These are phyloP conservation scores for Dyspetes luteomarginatus DNA, from an alignment of 2,888 invertebrate species.

Conservation along the genomic window DNA sequence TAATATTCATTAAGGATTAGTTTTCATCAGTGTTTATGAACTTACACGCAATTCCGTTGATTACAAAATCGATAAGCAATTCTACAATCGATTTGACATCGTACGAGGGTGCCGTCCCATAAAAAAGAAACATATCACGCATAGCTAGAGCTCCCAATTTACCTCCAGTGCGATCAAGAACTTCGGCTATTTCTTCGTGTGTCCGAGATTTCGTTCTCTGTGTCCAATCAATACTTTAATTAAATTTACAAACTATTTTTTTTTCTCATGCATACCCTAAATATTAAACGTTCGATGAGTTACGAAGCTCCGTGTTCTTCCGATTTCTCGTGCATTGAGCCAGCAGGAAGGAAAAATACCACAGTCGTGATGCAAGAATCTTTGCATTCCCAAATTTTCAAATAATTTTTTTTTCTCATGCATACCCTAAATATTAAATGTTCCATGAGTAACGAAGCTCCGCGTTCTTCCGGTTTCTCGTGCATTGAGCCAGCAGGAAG, in stretches of 20 bases:
- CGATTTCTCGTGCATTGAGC: slow-evolving; percentile 70
- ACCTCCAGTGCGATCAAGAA: slow-evolving; percentile 70
- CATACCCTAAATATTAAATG: slow-evolving; percentile 73
- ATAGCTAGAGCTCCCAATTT: slow-evolving; percentile 68
- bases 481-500: slow-evolving; percentile 73
- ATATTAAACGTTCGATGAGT: slow-evolving; percentile 74
- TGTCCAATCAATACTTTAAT: no score
- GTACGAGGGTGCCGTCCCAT: slow-evolving; percentile 69
- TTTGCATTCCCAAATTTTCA: slow-evolving; percentile 64
- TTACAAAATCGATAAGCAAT: slow-evolving; percentile 71
- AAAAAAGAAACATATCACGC: slow-evolving; percentile 75
- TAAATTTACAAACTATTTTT: background rate
- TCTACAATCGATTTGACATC: slow-evolving; percentile 68
- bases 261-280: slow-evolving; percentile 65
- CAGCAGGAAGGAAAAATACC: slow-evolving; percentile 72
- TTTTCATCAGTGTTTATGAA: slow-evolving; percentile 4
- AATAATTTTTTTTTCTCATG: background rate
- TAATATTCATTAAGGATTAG: no score
- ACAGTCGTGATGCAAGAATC: slow-evolving; percentile 69
- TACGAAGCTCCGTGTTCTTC: slow-evolving; percentile 73
- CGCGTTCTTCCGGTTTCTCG: slow-evolving; percentile 71
- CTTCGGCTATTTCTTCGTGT: slow-evolving; percentile 65
- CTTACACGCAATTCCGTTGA: slow-evolving; percentile 72
- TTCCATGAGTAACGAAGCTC: slow-evolving; percentile 73
- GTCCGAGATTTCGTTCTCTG: slow-evolving; percentile 68